Conservation (phyloP, 2,888 invertebrate species). For the Malacosoma neustria region DNA sequence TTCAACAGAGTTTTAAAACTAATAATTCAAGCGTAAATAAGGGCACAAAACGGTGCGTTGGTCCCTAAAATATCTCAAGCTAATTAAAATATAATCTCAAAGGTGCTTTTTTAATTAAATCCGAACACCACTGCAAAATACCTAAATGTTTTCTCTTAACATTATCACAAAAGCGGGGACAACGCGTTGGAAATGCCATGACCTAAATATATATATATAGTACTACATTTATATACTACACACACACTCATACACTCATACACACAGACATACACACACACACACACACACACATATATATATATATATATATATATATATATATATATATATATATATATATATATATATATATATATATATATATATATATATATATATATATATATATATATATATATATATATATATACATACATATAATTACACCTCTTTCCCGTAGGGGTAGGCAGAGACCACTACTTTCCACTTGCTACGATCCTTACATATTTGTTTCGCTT, state of each 20-base stretch:
- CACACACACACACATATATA: no score
- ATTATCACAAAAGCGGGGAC: no score
- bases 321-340: not conserved
- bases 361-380: constrained; percentile 1
- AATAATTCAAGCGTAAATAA: constrained; percentile 8
- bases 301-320: not conserved
- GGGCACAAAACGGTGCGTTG: constrained; percentile 11
- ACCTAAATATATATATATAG: no score
- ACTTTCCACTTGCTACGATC: no score
- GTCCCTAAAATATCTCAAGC: constrained; percentile 21
- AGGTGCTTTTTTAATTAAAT: constrained; percentile 37
- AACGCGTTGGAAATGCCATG: no score
- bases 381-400: constrained; percentile 13
- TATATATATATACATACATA: constrained; percentile 13
- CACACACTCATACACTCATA: no score
- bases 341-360: constrained; percentile 13
- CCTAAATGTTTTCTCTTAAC: constrained; percentile 15
- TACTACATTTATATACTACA: no score
- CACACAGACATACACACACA: no score
- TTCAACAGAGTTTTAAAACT: not conserved
- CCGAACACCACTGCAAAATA: constrained; percentile 18
- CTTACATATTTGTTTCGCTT: no score
- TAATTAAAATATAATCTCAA: constrained; percentile 37
- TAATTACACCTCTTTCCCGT: no score
- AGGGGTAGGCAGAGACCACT: no score